Evolutionary conservation across 2,113 vertebrate genomes (phyloP), one percentile per base, ranked within the genome.

Genomic region (Percopsis transmontana): DNA sequence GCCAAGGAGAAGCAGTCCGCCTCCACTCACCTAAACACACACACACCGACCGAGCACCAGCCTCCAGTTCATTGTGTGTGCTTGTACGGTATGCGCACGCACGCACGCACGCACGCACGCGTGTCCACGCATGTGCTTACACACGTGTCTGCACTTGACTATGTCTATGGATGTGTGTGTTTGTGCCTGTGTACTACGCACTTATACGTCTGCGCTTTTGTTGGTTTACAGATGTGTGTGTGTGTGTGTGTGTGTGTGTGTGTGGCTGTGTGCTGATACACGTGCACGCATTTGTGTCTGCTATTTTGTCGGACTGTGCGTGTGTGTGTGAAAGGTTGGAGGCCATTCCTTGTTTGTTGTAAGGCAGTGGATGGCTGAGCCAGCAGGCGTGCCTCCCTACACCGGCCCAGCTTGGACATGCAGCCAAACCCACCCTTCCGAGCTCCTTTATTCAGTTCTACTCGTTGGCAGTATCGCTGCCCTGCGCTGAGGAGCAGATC

Each of bases 1-100:
- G 78, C 77, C 73, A 81, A 76, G 74, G 84, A 89, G 83, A 75
- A 76, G 63, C 72, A 65, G 70, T 75, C 57, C 42, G 58, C 58
- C 66, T 79, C 63, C 82, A 58, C 75, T 82, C 71, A 51, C 74
- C 70, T 70, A 72, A 79, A 82, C 75, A 66, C 72, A 50, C 47
- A 50, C 47, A 50, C 47, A 50, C 65, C 74, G 59, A 81, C 72
- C 70, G 74, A 63, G 59, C 66, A 65, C 52, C 67, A 68, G 76
- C 73, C 76, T 68, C 38, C 62, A 38, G 71, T 74, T 73, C 39
- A 65, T 45, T 50, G 15, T 19, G 1, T 55, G 63, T 24, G 63
- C 2, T 52, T 13, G 52, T 47, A n/a, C 27, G 5, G 27, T 33
- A 7, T 33, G 27, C 27, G 27, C 5, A 7, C 2, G 27, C 27